Conservation (phyloP, 2,113 vertebrate species). For the Nematolebias whitei region DNA sequence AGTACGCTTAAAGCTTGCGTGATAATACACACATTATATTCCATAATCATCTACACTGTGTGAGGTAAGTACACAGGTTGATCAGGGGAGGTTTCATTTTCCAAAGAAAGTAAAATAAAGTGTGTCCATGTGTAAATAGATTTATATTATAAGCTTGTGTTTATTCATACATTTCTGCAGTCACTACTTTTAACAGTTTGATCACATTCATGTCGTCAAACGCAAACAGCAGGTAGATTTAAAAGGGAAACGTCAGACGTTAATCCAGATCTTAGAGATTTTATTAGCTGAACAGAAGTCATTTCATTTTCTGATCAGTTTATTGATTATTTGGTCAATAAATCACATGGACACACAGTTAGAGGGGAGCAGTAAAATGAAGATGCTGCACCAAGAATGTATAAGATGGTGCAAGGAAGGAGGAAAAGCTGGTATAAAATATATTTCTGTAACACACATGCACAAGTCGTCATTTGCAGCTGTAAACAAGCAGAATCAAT, state of each 20-base stretch:
- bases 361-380: neutral
- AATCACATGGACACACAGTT: neutral
- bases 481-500: neutral
- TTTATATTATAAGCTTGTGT: too few relatives aligned
- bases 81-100: too few relatives aligned
- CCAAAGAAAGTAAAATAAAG: neutral
- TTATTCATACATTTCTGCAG: too few relatives aligned
- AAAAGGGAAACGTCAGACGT: constrained; percentile 15
- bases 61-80: too few relatives aligned
- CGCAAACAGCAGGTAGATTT: constrained; percentile 3
- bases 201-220: neutral
- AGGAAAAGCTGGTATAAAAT: neutral
- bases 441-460: neutral
- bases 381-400: neutral
- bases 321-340: neutral
- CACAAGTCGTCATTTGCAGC: neutral
- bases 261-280: neutral
- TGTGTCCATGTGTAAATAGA: neutral
- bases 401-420: neutral
- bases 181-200: neutral
- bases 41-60: constrained; percentile 55
- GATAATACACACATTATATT: constrained; percentile 66
- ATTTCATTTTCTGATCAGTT: constrained; percentile 3
- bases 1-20: constrained; percentile 67
- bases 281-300: neutral